A percentile compares a stretch with the other conserved stretches of the same genome.
These are phyloP conservation scores for Heliangelus exortis DNA, from an alignment of 2,797 vertebrate species.

Conservation along the genomic window DNA sequence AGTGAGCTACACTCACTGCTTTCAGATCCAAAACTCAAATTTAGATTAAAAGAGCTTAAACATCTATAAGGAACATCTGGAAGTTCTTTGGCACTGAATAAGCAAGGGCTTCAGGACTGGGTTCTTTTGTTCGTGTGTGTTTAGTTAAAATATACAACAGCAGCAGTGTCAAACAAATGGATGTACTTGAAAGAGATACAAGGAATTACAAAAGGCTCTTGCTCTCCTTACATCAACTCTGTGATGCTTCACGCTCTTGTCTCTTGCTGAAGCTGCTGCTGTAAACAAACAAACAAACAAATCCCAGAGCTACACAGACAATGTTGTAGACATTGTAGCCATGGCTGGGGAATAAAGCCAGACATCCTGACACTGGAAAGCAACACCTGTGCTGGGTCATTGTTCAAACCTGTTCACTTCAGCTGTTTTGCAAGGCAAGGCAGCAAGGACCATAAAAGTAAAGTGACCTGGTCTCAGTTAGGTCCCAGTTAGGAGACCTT, in stretches of 20 bases:
- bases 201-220: slow-evolving; percentile 49
- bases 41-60: not conserved
- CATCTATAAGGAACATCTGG: not conserved
- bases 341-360: not conserved
- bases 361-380: not conserved
- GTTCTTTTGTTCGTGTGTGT: not conserved
- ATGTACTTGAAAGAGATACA: slow-evolving; percentile 50
- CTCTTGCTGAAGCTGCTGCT: slow-evolving; percentile 23
- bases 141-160: slow-evolving; percentile 22
- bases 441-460: not conserved
- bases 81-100: not conserved
- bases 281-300: slow-evolving; percentile 22
- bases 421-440: not conserved
- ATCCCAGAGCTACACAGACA: not conserved
- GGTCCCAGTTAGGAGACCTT: not conserved
- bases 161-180: slow-evolving; percentile 23
- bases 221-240: slow-evolving; percentile 35
- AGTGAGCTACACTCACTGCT: not conserved
- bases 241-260: not conserved
- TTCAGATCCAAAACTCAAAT: slow-evolving; percentile 9
- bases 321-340: not conserved
- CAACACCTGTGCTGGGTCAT: accelerated
- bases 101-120: not conserved
- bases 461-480: not conserved
- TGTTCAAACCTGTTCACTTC: not conserved